These are phyloP conservation scores for Sylvilagus floridanus DNA, from an alignment of 2,797 vertebrate genomes.

Conservation along the genomic window DNA sequence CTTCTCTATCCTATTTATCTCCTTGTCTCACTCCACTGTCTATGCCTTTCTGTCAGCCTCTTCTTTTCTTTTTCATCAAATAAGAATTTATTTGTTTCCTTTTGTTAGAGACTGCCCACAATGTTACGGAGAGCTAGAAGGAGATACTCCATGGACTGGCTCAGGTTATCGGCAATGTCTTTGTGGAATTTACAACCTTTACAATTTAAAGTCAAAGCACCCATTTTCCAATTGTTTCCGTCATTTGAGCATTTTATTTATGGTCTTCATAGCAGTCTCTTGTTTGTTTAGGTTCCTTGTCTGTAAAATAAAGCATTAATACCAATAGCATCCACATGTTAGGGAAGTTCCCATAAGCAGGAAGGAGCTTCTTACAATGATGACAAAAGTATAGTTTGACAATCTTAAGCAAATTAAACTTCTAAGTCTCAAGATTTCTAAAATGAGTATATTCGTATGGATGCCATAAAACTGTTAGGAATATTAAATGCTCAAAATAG, in stretches of 20 bases:
- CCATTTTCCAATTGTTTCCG: neutral
- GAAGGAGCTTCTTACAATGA: neutral
- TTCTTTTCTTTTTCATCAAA: neutral
- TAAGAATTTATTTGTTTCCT: neutral
- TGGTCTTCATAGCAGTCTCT: neutral
- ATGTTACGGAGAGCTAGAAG: neutral
- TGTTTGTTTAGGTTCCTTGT: neutral
- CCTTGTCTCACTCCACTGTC: neutral
- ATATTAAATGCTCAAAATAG: neutral
- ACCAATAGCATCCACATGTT: neutral
- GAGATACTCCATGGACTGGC: no score
- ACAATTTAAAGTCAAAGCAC: neutral
- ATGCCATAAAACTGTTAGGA: neutral
- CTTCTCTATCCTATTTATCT: neutral
- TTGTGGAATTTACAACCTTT: neutral
- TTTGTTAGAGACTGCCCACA: neutral
- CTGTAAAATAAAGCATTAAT: neutral
- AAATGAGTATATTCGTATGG: neutral
- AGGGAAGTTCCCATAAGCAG: neutral
- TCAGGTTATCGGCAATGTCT: neutral
- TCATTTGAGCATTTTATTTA: neutral
- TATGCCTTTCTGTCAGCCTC: neutral
- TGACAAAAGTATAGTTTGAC: neutral
- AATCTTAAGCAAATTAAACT: neutral
- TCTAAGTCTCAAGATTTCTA: neutral